phyloP scores from a whole-genome alignment of 2,113 vertebrate species.

The Xenopus tropicalis region DNA sequence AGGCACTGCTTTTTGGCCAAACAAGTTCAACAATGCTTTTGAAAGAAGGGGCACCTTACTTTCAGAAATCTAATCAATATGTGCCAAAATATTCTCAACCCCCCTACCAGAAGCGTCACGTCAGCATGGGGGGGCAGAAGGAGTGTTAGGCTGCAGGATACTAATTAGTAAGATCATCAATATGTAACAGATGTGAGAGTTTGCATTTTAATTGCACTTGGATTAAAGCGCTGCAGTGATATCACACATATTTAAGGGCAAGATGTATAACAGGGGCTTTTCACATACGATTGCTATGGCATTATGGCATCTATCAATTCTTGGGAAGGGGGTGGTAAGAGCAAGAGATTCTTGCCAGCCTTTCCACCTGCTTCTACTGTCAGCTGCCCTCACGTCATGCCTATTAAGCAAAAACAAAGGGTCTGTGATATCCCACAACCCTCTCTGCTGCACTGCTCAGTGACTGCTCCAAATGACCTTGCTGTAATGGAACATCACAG shows the following conservation, averaged over 20 bases:
- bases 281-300: conserved; percentile 33
- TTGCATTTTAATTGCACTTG: conserved; percentile 30
- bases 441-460: conserved; percentile 48
- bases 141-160: conserved; percentile 20
- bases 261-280: conserved; percentile 5
- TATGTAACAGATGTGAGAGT: conserved; percentile 30
- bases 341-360: conserved; percentile 57
- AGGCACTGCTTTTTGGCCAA: too few species aligned
- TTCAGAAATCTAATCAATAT: background rate
- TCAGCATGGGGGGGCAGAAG: background rate
- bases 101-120: background rate
- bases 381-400: conserved; percentile 53
- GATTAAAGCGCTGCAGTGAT: conserved; percentile 8
- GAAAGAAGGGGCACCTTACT: too few species aligned
- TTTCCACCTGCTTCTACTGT: conserved; percentile 58
- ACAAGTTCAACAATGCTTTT: too few species aligned
- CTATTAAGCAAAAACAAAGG: conserved; percentile 60
- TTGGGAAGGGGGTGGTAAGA: background rate
- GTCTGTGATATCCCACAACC: conserved; percentile 44
- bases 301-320: conserved; percentile 30
- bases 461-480: conserved; percentile 51
- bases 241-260: conserved; percentile 11
- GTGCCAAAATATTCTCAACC: background rate
- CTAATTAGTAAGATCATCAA: conserved; percentile 22
- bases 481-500: conserved; percentile 48